Percentiles rank a stretch among this genome's conserved stretches.
Conservation (phyloP, 2,113 vertebrate genomes). For the Tetrax tetrax region DNA sequence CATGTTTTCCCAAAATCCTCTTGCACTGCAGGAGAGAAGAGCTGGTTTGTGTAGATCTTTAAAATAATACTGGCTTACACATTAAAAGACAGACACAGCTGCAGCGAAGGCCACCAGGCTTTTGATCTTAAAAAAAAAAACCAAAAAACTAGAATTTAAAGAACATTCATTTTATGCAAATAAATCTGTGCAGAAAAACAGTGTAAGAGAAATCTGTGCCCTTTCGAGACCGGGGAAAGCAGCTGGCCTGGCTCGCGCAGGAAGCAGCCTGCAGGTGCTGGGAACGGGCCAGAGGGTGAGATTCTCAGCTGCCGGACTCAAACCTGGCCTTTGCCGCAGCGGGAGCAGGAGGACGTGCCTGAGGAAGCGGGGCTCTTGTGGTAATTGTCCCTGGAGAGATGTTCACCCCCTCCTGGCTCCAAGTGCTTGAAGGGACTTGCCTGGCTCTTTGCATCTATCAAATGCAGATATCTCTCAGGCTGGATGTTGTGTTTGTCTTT, state of each 20-base stretch:
- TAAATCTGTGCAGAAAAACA: not conserved
- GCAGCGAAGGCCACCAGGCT: not conserved
- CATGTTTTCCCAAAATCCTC: not conserved
- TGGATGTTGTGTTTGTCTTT: not conserved
- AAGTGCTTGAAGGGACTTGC: not conserved
- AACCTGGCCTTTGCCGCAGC: not conserved
- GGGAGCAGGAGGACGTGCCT: not conserved
- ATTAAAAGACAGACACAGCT: constrained; percentile 6
- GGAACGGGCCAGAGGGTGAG: not conserved
- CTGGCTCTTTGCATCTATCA: not conserved
- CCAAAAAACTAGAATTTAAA: not conserved
- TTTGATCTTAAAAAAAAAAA: not conserved
- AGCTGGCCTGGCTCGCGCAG: not conserved
- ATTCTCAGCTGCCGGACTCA: not conserved
- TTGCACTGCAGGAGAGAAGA: not conserved
- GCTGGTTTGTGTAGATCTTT: not conserved
- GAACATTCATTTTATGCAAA: constrained; percentile 18
- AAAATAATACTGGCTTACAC: not conserved
- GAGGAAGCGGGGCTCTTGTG: not conserved
- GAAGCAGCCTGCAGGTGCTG: constrained; percentile 32
- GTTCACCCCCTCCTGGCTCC: not conserved
- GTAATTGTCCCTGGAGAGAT: not conserved
- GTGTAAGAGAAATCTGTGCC: not conserved
- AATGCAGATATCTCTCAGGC: not conserved
- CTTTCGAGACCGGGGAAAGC: not conserved